Conservation (phyloP, 1,140 invertebrate genomes). For the Drosophila baimaii region DNA sequence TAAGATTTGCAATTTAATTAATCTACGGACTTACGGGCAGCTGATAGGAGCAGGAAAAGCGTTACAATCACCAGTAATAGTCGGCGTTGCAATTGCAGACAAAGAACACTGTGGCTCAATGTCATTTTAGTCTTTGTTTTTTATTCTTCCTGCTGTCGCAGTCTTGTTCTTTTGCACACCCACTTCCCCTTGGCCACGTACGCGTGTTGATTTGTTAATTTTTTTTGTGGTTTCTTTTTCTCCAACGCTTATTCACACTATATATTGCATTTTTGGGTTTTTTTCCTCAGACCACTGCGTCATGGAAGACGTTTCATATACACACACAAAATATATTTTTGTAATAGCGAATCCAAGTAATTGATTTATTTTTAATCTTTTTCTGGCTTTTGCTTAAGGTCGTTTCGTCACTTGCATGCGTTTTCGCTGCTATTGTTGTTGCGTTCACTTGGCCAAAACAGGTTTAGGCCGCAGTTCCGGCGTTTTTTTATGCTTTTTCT, state of each 20-base stretch:
- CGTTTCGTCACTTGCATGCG: conserved; percentile 74
- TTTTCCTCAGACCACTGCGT: conserved; percentile 5
- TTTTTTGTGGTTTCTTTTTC: background rate
- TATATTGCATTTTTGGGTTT: conserved; percentile 20
- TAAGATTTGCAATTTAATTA: conserved; percentile 14
- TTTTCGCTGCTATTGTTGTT: conserved; percentile 55
- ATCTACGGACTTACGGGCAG: conserved; percentile 44
- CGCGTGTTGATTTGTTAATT: background rate
- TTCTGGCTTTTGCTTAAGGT: conserved; percentile 63
- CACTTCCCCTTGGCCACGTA: conserved; percentile 52
- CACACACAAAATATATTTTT: conserved; percentile 6
- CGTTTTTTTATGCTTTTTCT: conserved; percentile 36
- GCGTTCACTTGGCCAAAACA: conserved; percentile 51
- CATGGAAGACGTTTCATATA: conserved; percentile 5
- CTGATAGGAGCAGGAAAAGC: conserved; percentile 50
- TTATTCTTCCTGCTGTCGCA: conserved; percentile 28
- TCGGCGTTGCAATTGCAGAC: conserved; percentile 51
- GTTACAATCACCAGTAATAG: conserved; percentile 34
- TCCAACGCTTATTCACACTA: background rate
- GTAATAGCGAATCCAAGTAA: conserved; percentile 13
- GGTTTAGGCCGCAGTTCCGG: conserved; percentile 67
- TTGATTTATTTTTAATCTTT: conserved; percentile 16
- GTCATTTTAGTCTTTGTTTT: conserved; percentile 31
- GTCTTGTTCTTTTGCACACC: conserved; percentile 14
- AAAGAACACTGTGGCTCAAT: conserved; percentile 56